Base-by-base conservation (phyloP, 2,113 vertebrate species). In the Zosterops borbonicus region DNA sequence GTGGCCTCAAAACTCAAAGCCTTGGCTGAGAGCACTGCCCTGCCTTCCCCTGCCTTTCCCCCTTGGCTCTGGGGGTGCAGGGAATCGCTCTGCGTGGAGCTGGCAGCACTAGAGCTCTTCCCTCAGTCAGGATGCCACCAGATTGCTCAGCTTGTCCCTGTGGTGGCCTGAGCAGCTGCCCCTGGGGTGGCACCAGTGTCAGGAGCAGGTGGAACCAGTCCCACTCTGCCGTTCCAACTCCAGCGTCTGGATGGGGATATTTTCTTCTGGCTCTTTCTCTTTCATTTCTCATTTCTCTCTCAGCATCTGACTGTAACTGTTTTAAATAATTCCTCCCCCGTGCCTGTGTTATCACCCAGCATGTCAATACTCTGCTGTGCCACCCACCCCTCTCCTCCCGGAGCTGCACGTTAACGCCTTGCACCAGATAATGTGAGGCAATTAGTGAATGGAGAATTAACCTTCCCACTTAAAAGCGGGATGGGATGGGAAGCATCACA, bases 401-500 rank as follows among this genome's bases (percentile, higher is more conserved):
- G 96, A 83, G 89, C 92, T n/a, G 87, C 89, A 28, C 63, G 29
- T 60, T 89, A 67, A 64, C 92, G 27, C 68, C 88, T 63, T 20
- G 79, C 92, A 35, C 71, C 76, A 33, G 12, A 59, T 71, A 87
- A 94, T 41, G 93, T 7, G 71, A 90, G 28, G 95, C 94, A 95
- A 93, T 97, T 97, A 96, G 94, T 96, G 96, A 96, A 96, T 97
- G 95, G 87, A 93, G 94, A 86, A 94, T 25, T 25, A 84, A 92
- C 85, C 90, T 88, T 39, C 70, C 92, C 74, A 4, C 79, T 67
- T 23, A 16, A 52, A 74, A 88, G 59, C 90, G 18, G 18, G 76
- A 64, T 10, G 82, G 88, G 23, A 35, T 18, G 37, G 92, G 95
- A 81, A 75, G 90, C 85, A 25, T 88, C 90, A 24, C 92, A 28